These are phyloP conservation scores for Sciurus carolinensis DNA, from an alignment of 2,797 vertebrate genomes.

Conservation along the genomic window DNA sequence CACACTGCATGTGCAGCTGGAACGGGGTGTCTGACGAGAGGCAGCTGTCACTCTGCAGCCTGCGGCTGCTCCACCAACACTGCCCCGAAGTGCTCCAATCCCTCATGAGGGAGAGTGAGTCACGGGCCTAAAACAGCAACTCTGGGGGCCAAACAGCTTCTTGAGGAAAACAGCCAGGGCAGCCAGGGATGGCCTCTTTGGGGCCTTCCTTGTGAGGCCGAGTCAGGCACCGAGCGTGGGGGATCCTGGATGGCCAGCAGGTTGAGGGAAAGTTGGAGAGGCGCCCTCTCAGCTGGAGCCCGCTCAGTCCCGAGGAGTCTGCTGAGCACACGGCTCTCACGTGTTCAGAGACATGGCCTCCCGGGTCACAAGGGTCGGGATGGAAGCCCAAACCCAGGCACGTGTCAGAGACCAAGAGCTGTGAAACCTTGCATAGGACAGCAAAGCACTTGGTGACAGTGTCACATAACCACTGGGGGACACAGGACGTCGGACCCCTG, in stretches of 20 bases:
- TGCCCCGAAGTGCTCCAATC: conserved; percentile 49
- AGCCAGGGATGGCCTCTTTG: background rate
- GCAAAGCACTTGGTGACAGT: background rate
- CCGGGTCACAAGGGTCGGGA: background rate
- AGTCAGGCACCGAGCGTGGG: background rate
- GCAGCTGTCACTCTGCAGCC: conserved; percentile 67
- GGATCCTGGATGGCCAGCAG: background rate
- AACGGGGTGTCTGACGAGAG: conserved; percentile 8
- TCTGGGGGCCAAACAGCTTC: background rate
- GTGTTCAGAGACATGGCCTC: background rate
- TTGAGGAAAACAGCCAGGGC: conserved; percentile 26
- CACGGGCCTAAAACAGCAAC: conserved; percentile 61
- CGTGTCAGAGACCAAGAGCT: background rate
- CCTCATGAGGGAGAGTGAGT: conserved; percentile 72
- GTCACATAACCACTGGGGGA: background rate
- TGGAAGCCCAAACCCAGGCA: background rate
- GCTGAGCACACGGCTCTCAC: background rate
- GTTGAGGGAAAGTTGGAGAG: background rate
- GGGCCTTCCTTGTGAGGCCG: background rate
- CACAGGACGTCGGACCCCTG: too few species aligned
- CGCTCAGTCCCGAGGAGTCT: background rate
- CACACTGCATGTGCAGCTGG: conserved; percentile 56
- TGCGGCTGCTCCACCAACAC: conserved; percentile 30
- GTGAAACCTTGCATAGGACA: background rate
- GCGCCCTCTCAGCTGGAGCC: background rate